These are phyloP conservation scores for Crocidura indochinensis DNA, from an alignment of 2,797 vertebrate genomes.

Conservation along the genomic window DNA sequence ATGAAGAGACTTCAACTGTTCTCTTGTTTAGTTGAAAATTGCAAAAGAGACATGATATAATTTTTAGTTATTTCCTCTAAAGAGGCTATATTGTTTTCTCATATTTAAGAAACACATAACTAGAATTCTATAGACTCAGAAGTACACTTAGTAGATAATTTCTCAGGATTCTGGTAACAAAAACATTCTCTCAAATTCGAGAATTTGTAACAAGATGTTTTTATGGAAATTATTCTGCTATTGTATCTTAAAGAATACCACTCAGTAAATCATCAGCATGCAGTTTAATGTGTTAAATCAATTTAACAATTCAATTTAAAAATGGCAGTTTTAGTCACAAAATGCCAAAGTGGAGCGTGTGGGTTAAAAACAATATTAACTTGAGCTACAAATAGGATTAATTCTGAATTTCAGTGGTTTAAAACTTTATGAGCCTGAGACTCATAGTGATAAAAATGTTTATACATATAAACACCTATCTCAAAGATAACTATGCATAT, in stretches of 20 bases:
- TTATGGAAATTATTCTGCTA: slow-evolving; percentile 63
- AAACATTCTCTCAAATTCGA: background rate
- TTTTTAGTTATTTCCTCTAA: slow-evolving; percentile 71
- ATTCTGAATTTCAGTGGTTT: background rate
- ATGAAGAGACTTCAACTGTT: slow-evolving; percentile 99
- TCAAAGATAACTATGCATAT: too few relatives aligned
- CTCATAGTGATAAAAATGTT: background rate
- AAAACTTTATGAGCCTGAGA: slow-evolving; percentile 23
- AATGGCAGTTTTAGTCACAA: slow-evolving; percentile 68
- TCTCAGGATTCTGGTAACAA: slow-evolving; percentile 66
- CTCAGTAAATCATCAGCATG: slow-evolving; percentile 75
- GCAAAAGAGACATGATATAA: slow-evolving; percentile 82
- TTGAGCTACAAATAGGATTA: slow-evolving; percentile 30
- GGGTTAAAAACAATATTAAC: slow-evolving; percentile 20
- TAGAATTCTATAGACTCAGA: slow-evolving; percentile 69
- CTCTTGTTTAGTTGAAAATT: slow-evolving; percentile 91
- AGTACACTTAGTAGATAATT: background rate
- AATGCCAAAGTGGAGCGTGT: rapidly evolving
- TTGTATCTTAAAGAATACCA: slow-evolving; percentile 64
- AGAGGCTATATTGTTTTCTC: too few relatives aligned
- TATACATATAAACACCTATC: too few relatives aligned
- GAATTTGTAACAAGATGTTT: slow-evolving; percentile 53
- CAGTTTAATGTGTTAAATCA: slow-evolving; percentile 58
- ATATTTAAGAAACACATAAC: slow-evolving; percentile 62
- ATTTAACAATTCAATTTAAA: slow-evolving; percentile 56